phyloP scores from a whole-genome alignment of 2,113 vertebrate species.

The Holacanthus passer region DNA sequence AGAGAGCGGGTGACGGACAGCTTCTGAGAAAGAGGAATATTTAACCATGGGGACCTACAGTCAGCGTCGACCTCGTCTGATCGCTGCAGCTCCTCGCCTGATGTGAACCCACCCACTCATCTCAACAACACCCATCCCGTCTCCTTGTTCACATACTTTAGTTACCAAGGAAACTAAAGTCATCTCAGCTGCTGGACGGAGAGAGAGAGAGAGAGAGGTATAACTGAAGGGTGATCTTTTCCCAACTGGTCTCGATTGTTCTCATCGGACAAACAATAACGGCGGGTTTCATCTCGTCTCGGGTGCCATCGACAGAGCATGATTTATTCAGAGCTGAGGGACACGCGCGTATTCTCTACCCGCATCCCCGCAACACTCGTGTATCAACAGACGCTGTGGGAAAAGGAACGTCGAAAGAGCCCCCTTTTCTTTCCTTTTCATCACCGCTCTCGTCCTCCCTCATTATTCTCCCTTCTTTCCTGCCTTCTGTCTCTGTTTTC shows the following conservation, averaged over 20 bases:
- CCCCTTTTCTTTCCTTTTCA: constrained; percentile 19
- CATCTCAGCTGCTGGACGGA: background rate
- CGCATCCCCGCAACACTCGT: constrained; percentile 14
- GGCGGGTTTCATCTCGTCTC: constrained; percentile 11
- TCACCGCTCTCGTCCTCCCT: constrained; percentile 26
- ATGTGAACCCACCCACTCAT: constrained; percentile 52
- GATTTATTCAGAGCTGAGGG: constrained; percentile 48
- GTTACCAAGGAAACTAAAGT: constrained; percentile 66
- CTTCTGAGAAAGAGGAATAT: constrained; percentile 21
- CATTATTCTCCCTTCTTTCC: constrained; percentile 21
- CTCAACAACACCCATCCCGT: constrained; percentile 10
- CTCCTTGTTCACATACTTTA: constrained; percentile 17
- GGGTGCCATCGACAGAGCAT: background rate
- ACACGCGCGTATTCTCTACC: constrained; percentile 36
- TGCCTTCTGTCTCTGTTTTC: constrained; percentile 4
- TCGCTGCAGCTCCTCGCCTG: constrained; percentile 44
- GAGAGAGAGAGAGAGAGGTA: constrained; percentile 12
- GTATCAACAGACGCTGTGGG: constrained; percentile 16
- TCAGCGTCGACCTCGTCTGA: constrained; percentile 53
- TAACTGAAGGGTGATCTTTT: constrained; percentile 17
- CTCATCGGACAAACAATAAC: constrained; percentile 30
- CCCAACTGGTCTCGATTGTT: constrained; percentile 17
- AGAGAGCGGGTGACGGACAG: constrained; percentile 21
- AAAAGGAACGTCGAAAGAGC: background rate
- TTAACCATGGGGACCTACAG: background rate